Conservation (phyloP, 2,797 vertebrate genomes). For the Phrynocephalus vlangalii region DNA sequence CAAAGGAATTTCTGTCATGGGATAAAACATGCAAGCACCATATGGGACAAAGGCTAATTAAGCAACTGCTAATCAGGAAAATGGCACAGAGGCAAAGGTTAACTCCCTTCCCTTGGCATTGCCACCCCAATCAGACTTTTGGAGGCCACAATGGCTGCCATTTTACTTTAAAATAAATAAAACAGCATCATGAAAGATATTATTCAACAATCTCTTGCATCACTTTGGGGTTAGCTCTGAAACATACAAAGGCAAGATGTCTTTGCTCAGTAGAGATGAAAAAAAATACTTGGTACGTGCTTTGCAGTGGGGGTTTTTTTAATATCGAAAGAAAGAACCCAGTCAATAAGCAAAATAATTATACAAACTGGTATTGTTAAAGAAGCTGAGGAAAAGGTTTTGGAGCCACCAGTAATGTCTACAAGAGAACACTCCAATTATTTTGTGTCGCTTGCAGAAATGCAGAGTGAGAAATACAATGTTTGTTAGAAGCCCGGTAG, state of each 20-base stretch:
- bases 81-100: background rate
- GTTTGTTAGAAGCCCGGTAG: background rate
- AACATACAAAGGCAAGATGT: background rate
- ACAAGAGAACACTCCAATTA: background rate
- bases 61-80: background rate
- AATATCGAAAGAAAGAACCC: background rate
- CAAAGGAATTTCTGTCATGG: background rate
- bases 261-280: background rate
- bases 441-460: background rate
- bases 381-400: background rate
- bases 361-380: background rate
- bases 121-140: background rate
- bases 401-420: no score
- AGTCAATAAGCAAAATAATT: background rate
- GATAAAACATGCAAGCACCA: background rate
- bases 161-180: conserved; percentile 17
- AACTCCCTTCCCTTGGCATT: background rate
- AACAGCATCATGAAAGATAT: background rate
- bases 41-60: background rate
- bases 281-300: background rate
- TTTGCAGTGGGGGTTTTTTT: background rate
- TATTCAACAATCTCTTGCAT: background rate
- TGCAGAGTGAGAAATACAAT: background rate
- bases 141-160: background rate
- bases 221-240: background rate